These are phyloP conservation scores for Trichechus manatus DNA, from an alignment of 2,113 vertebrate genomes.

Conservation along the genomic window DNA sequence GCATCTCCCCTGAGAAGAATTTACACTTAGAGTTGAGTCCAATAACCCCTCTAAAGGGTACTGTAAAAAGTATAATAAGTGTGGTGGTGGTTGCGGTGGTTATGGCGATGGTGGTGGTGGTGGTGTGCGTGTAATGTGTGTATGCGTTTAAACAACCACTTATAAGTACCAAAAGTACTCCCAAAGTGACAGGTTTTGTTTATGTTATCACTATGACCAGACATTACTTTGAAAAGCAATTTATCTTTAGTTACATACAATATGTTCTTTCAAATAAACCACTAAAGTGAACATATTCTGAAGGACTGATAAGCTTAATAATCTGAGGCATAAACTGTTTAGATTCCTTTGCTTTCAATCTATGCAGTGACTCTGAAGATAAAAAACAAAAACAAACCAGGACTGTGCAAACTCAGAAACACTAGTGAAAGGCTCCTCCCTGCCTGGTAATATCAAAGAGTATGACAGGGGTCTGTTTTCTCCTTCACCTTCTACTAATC, in stretches of 20 bases:
- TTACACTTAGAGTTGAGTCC: neutral
- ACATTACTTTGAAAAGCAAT: conserved; percentile 52
- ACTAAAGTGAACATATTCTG: neutral
- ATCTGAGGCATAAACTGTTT: neutral
- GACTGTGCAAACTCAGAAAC: neutral
- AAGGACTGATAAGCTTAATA: neutral
- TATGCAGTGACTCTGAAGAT: neutral
- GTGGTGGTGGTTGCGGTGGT: neutral
- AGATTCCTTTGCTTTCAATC: neutral
- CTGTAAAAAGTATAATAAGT: neutral
- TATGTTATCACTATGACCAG: conserved; percentile 2
- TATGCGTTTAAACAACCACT: neutral
- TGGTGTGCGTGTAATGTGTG: too few relatives aligned
- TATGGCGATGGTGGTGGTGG: neutral
- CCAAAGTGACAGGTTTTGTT: neutral
- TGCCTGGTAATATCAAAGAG: neutral
- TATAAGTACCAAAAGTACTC: neutral
- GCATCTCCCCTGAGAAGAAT: neutral
- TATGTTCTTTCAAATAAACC: conserved; percentile 27
- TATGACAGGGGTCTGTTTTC: neutral
- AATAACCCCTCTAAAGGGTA: neutral
- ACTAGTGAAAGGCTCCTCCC: neutral
- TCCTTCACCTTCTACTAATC: neutral
- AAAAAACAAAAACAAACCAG: neutral
- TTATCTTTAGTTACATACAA: conserved; percentile 45